Percentiles rank a stretch among this genome's conserved stretches.
Conservation (phyloP, 2,797 vertebrate genomes). For the Epinephelus coioides region DNA sequence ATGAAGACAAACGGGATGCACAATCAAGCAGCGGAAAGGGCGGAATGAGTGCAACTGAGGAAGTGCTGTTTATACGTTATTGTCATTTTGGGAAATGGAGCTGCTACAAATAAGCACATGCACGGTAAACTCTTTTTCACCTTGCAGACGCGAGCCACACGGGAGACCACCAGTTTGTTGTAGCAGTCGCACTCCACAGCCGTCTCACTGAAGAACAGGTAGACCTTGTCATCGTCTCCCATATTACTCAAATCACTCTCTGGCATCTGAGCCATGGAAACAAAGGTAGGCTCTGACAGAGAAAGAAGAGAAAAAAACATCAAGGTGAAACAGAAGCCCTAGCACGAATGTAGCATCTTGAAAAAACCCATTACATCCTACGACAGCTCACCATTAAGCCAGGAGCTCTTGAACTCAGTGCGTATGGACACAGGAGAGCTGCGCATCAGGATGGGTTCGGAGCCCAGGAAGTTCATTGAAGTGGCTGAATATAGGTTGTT, state of each 20-base stretch:
- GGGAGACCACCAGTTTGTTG: conserved; percentile 85
- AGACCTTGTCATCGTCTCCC: conserved; percentile 89
- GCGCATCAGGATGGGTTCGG: conserved; percentile 82
- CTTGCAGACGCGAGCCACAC: conserved; percentile 90
- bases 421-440: conserved; percentile 77
- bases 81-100: conserved; percentile 13
- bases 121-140: conserved; percentile 66
- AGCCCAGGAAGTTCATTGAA: conserved; percentile 89
- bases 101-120: background rate
- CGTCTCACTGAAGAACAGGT: conserved; percentile 90
- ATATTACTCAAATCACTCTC: conserved; percentile 75
- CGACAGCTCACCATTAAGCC: conserved; percentile 83
- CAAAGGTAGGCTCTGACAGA: conserved; percentile 81
- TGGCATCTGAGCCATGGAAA: conserved; percentile 85
- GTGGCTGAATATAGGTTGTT: conserved; percentile 88
- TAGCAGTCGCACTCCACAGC: conserved; percentile 89
- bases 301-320: background rate
- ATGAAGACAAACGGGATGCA: conserved; percentile 6
- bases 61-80: conserved; percentile 28
- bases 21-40: conserved; percentile 45
- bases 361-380: background rate
- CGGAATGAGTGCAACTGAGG: background rate
- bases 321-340: background rate
- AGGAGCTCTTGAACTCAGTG: conserved; percentile 85
- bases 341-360: background rate